Evolutionary conservation across 1,140 invertebrate genomes (phyloP), one percentile per base, ranked within the genome.

Genomic region (Paralvinella palmiformis): DNA sequence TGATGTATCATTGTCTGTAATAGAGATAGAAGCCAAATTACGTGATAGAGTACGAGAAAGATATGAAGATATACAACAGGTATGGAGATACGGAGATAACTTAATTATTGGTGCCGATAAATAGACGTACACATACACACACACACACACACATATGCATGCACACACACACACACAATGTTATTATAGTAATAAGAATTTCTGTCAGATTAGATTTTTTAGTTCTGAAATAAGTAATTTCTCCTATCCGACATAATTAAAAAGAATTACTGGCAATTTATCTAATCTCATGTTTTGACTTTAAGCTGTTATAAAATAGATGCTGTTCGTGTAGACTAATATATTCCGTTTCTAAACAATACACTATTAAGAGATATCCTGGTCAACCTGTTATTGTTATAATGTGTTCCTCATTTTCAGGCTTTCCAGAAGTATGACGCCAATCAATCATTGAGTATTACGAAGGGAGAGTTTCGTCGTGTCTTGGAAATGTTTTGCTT

Each of bases 361-460:
- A 10, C 10, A 41, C n/a, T 41, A 13, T 10, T n/a, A 41, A 41
- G 10, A 41, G 37, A n/a, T 41, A 41, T n/a, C 10, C 10, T 41
- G 37, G 37, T n/a, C 37, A 41, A 41, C 10, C 37, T 10, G n/a
- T 41, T 41, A 41, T 13, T 13, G 10, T 41, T 10, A 41, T n/a
- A 41, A 41, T n/a, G 37, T 10, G 10, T 24, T 6, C 31, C 6
- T 24, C 5, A 31, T 29, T 24, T 31, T 20, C 71, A 78, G 76
- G 76, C 72, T 15, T 77, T 77, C 61, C 68, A 70, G 63, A 73
- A 68, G 13, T 77, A 77, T 70, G 76, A 78, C 70, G 68, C 72
- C 52, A 72, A 76, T 61, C 65, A 72, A 62, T 73, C 71, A 60
- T 64, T 65, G 36, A 72, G 71, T 50, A 72, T 78, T 35, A 76